Evolutionary conservation across 2,113 vertebrate genomes (phyloP).

Genomic region (Lagopus leucura): DNA sequence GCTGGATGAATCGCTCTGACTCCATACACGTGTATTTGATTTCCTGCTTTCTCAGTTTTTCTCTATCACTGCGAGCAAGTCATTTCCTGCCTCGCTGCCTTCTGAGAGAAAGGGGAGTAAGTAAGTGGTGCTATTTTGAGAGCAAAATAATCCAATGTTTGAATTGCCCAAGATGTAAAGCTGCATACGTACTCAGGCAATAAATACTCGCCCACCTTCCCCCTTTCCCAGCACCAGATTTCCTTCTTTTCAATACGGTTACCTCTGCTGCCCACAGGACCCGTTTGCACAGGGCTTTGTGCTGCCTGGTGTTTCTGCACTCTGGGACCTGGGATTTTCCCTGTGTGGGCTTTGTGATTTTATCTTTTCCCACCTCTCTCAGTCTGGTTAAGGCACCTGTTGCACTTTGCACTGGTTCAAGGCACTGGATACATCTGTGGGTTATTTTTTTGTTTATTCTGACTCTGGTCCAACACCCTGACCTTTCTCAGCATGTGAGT

Average conservation of each 20-base stretch:
- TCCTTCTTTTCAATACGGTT: accelerated
- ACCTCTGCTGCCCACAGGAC: not conserved
- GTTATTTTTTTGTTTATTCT: not conserved
- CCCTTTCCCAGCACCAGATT: not conserved
- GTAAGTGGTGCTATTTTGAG: not conserved
- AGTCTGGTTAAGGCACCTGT: not conserved
- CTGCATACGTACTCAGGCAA: not conserved
- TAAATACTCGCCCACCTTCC: not conserved
- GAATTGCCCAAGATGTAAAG: not conserved
- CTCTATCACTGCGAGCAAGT: conserved; percentile 1
- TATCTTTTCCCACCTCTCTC: not conserved
- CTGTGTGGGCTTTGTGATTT: not conserved
- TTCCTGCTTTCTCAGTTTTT: conserved; percentile 6
- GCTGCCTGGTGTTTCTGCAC: accelerated
- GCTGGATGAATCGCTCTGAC: not conserved
- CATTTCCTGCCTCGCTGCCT: conserved; percentile 38
- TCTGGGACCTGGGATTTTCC: not conserved
- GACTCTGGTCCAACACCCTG: not conserved
- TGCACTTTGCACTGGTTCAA: not conserved
- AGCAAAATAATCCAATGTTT: not conserved
- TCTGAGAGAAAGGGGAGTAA: not conserved
- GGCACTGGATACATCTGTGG: accelerated
- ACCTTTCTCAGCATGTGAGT: accelerated
- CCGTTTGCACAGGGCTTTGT: not conserved
- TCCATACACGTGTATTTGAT: not conserved